Percentiles rank a stretch among this genome's conserved stretches.
Evolutionary conservation across 2,113 vertebrate species (phyloP).

Genomic region (Gadus macrocephalus): DNA sequence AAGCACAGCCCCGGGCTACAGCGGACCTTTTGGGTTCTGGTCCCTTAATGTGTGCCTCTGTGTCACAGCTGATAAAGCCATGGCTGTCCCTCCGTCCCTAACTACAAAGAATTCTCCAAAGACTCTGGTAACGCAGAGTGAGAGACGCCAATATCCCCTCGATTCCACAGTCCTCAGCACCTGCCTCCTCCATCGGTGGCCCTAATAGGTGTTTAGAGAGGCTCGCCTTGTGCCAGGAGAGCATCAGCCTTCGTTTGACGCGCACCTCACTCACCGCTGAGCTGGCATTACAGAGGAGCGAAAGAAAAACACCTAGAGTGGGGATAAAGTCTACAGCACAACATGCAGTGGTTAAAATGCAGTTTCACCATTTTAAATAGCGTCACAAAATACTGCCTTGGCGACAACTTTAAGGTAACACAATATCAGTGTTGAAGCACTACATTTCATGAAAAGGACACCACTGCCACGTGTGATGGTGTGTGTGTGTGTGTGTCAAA

Average conservation of each 20-base stretch:
- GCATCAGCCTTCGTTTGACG: slow-evolving; percentile 25
- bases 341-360: background rate
- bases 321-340: background rate
- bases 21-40: slow-evolving; percentile 68
- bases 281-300: slow-evolving; percentile 18
- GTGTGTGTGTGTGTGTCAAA: no score
- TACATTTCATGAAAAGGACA: no score
- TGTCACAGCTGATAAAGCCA: slow-evolving; percentile 62
- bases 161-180: slow-evolving; percentile 42
- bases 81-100: slow-evolving; percentile 44
- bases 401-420: no score
- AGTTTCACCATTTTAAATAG: background rate
- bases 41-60: slow-evolving; percentile 65
- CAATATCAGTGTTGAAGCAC: no score
- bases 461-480: no score
- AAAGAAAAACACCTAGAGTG: background rate
- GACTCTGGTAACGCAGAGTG: slow-evolving; percentile 47
- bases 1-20: slow-evolving; percentile 55
- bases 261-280: slow-evolving; percentile 16
- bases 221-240: slow-evolving; percentile 3
- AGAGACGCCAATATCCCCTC: slow-evolving; percentile 51
- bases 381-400: no score
- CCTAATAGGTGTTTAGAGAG: slow-evolving; percentile 54
- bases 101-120: slow-evolving; percentile 54
- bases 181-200: slow-evolving; percentile 42